Evolutionary conservation across 92 coral and sea anemone genomes (phyloP).

Genomic region (Pocillopora meandrina): DNA sequence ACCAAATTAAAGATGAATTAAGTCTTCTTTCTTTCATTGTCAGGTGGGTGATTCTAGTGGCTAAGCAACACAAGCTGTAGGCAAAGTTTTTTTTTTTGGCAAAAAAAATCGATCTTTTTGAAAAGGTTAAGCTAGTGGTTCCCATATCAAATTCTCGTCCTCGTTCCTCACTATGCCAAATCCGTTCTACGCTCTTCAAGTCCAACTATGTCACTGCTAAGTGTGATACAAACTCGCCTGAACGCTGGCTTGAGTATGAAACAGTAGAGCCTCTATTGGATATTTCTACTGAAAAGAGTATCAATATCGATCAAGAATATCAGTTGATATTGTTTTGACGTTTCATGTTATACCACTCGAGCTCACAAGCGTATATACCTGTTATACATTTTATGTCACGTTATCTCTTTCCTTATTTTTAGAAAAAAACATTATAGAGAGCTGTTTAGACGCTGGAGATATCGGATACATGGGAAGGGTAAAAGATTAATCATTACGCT

Average conservation of each 20-base stretch:
- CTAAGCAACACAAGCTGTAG: no score
- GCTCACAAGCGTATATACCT: background rate
- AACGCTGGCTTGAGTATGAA: background rate
- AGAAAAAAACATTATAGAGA: slow-evolving; percentile 30
- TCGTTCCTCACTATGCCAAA: no score
- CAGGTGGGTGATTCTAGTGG: background rate
- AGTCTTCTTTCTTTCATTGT: background rate
- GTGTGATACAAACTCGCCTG: background rate
- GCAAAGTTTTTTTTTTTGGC: no score
- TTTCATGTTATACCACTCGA: background rate
- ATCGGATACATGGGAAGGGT: slow-evolving; percentile 61
- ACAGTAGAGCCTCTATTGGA: no score
- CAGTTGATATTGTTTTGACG: no score
- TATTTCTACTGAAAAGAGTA: no score
- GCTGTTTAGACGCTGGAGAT: slow-evolving; percentile 56
- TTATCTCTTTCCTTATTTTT: background rate
- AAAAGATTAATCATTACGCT: background rate
- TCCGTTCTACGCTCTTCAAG: no score
- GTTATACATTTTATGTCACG: background rate
- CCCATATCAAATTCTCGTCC: no score
- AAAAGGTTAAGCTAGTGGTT: no score
- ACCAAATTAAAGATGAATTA: background rate
- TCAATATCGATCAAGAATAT: no score
- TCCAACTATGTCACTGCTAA: no score
- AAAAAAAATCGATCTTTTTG: no score